phyloP scores from a whole-genome alignment of 2,113 vertebrate species.

The Platycercus adscitus region DNA sequence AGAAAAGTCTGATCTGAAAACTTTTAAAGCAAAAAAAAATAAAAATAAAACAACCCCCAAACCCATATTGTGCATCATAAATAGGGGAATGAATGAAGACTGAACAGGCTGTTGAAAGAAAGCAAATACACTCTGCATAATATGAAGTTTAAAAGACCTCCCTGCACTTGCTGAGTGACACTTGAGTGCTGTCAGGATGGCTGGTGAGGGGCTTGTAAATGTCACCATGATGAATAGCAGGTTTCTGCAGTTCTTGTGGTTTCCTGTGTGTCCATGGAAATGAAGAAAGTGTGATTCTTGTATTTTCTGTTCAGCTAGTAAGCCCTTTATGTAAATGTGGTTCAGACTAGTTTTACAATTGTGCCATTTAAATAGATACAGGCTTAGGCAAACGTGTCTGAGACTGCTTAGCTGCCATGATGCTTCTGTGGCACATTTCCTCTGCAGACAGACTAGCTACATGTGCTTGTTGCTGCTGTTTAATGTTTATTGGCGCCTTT shows the following conservation, averaged over 20 bases:
- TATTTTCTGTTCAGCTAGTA: not conserved
- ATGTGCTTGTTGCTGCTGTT: not conserved
- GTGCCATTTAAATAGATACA: not conserved
- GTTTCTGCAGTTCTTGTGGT: not conserved
- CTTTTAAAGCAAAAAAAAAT: not conserved
- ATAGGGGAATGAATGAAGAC: not conserved
- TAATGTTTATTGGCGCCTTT: not conserved
- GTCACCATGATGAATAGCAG: not conserved
- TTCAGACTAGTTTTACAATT: not conserved
- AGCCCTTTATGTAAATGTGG: not conserved
- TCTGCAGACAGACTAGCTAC: not conserved
- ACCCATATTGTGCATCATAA: not conserved
- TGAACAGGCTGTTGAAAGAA: not conserved
- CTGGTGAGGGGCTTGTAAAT: not conserved
- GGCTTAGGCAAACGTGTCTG: not conserved
- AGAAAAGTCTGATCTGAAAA: not conserved
- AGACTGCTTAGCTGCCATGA: not conserved
- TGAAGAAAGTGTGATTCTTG: fast-evolving
- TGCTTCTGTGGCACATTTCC: not conserved
- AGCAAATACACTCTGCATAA: not conserved
- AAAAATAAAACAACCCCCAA: no score
- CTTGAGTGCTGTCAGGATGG: not conserved
- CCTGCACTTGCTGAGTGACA: not conserved
- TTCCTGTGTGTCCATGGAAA: not conserved
- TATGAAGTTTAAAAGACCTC: not conserved